A percentile compares a stretch with the other conserved stretches of the same genome.
These are phyloP conservation scores for Misgurnus anguillicaudatus DNA, from an alignment of 2,113 vertebrate genomes.

Conservation along the genomic window DNA sequence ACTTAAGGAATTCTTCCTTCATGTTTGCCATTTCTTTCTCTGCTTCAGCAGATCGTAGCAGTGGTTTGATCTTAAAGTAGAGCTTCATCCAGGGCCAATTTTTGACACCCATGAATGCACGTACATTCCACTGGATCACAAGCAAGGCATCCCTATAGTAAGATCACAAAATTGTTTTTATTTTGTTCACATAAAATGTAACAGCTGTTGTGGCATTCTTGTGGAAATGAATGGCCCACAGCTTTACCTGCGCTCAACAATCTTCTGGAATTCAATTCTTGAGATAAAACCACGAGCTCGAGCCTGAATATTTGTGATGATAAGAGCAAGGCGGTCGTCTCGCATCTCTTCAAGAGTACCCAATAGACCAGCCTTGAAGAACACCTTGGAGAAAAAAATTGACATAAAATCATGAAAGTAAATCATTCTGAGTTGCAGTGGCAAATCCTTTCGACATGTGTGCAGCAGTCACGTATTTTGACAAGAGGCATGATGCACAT, in stretches of 20 bases:
- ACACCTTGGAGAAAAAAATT: conserved; percentile 51
- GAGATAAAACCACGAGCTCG: conserved; percentile 80
- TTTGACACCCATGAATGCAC: conserved; percentile 85
- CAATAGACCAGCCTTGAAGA: conserved; percentile 66
- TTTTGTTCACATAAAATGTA: neutral
- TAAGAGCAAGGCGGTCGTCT: conserved; percentile 80
- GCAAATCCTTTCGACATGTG: too few species aligned
- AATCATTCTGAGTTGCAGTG: too few species aligned
- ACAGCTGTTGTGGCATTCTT: neutral
- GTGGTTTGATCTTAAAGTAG: conserved; percentile 84
- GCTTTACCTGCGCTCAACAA: conserved; percentile 79
- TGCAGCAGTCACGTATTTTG: too few species aligned
- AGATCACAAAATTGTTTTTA: neutral
- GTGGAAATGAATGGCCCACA: neutral
- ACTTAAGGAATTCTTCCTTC: conserved; percentile 82
- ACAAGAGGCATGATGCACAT: too few species aligned
- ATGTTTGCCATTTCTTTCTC: conserved; percentile 86
- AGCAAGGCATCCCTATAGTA: conserved; percentile 39
- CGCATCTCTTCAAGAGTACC: conserved; percentile 78
- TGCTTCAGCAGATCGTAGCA: conserved; percentile 78
- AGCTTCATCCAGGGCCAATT: conserved; percentile 88
- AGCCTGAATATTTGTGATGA: conserved; percentile 84
- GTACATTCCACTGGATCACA: conserved; percentile 78
- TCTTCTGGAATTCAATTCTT: conserved; percentile 85
- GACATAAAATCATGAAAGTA: neutral